Percentiles rank a stretch among this genome's conserved stretches.
These are phyloP conservation scores for Trogon melanurus DNA, from an alignment of 2,113 vertebrate species.

Conservation along the genomic window DNA sequence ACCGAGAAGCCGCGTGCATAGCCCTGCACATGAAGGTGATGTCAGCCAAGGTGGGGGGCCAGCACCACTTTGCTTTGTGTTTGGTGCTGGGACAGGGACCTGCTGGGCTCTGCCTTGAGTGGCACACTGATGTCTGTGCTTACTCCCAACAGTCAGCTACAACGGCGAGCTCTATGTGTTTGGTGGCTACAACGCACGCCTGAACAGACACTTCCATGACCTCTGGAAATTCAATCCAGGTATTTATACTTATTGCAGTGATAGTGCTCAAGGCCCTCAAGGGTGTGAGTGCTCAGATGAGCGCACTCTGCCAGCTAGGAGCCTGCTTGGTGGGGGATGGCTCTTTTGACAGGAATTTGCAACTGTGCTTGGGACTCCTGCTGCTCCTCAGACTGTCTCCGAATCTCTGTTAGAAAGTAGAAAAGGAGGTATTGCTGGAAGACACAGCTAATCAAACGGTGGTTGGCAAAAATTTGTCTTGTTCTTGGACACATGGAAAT, in stretches of 20 bases:
- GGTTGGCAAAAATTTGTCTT: not conserved
- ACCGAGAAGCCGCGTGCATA: fast-evolving
- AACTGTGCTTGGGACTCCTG: not conserved
- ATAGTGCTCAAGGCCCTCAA: not conserved
- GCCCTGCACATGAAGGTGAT: not conserved
- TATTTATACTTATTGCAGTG: constrained; percentile 55
- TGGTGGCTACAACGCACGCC: constrained; percentile 94
- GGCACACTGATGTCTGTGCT: not conserved
- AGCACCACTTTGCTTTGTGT: not conserved
- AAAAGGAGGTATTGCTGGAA: not conserved
- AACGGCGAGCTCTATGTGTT: constrained; percentile 95
- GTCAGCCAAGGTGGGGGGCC: not conserved
- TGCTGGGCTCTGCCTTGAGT: not conserved
- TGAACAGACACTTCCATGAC: constrained; percentile 97
- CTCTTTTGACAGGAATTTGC: not conserved
- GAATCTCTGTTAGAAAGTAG: not conserved
- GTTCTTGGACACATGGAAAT: not conserved
- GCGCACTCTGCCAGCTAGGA: not conserved
- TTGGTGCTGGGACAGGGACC: not conserved
- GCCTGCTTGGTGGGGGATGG: not conserved
- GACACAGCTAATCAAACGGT: not conserved
- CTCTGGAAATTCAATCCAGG: constrained; percentile 99
- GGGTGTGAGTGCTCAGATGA: not conserved
- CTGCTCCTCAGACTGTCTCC: not conserved
- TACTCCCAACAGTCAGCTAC: constrained; percentile 86